Evolutionary conservation across 2,888 invertebrate species (phyloP).

Genomic region (Itoplectis maculator): DNA sequence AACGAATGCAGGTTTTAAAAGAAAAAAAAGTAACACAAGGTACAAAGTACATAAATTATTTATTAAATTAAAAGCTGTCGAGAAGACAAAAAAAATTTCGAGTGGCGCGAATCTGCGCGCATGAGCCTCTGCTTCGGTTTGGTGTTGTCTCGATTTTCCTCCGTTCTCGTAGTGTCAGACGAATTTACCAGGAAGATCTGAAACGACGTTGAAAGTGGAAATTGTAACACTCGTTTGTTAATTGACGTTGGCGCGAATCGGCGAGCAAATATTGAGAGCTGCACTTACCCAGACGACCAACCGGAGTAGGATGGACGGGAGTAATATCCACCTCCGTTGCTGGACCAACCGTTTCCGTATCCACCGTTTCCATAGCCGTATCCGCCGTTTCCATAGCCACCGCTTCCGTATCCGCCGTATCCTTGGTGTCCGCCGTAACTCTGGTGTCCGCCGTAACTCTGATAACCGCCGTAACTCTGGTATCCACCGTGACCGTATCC

Average conservation of each 20-base stretch:
- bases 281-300: constrained; percentile 6
- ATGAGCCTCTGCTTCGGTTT: not conserved
- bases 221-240: not conserved
- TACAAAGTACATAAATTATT: not conserved
- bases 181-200: constrained; percentile 19
- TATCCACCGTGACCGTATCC: constrained; percentile 60
- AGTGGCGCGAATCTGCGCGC: not conserved
- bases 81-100: not conserved
- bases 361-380: constrained; percentile 53
- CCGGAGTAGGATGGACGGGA: not conserved
- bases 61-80: not conserved
- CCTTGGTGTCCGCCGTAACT: constrained; percentile 19
- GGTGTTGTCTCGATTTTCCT: not conserved
- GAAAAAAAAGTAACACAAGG: not conserved
- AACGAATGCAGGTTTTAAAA: not conserved
- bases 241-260: not conserved
- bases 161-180: not conserved
- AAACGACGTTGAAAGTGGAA: not conserved
- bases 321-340: constrained; percentile 26
- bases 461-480: constrained; percentile 5
- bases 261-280: not conserved
- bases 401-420: constrained; percentile 66
- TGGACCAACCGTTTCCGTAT: constrained; percentile 1
- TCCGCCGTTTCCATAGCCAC: constrained; percentile 64
- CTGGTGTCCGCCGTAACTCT: not conserved